phyloP scores from a whole-genome alignment of 2,797 vertebrate species.

The Phoxinus dragarum region DNA sequence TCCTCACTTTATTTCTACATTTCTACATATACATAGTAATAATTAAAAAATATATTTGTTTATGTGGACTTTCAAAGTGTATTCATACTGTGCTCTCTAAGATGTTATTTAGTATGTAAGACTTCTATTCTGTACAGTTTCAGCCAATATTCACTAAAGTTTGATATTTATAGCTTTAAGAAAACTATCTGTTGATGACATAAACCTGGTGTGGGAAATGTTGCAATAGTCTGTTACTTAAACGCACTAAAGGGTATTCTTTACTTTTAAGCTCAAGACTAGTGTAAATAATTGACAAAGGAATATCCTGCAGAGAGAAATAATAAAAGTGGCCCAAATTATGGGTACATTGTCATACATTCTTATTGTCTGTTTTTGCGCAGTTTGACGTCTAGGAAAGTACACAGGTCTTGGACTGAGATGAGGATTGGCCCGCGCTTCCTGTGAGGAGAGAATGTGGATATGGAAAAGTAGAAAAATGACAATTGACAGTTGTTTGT shows the following conservation, averaged over 20 bases:
- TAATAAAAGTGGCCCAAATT: background rate
- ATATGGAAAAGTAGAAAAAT: background rate
- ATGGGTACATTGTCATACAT: background rate
- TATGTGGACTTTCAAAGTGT: background rate
- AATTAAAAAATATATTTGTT: background rate
- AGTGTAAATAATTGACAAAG: background rate
- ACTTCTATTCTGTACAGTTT: slow-evolving; percentile 18
- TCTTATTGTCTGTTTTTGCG: background rate
- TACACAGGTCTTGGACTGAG: slow-evolving; percentile 78
- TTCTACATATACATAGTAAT: background rate
- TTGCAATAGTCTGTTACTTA: background rate
- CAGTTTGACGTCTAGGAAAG: slow-evolving; percentile 66
- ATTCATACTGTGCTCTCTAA: background rate
- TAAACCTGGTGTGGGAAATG: background rate
- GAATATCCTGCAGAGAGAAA: slow-evolving; percentile 9
- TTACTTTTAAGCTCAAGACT: background rate
- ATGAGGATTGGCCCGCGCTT: slow-evolving; percentile 61
- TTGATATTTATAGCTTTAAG: background rate
- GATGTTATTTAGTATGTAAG: background rate
- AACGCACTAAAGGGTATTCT: background rate
- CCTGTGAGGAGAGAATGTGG: slow-evolving; percentile 56
- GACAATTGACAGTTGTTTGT: background rate
- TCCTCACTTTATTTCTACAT: slow-evolving; percentile 1
- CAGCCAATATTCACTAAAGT: background rate
- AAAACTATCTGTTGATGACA: background rate